These are phyloP conservation scores for Smutsia temminckii DNA, from an alignment of 2,797 vertebrate genomes.

Conservation along the genomic window DNA sequence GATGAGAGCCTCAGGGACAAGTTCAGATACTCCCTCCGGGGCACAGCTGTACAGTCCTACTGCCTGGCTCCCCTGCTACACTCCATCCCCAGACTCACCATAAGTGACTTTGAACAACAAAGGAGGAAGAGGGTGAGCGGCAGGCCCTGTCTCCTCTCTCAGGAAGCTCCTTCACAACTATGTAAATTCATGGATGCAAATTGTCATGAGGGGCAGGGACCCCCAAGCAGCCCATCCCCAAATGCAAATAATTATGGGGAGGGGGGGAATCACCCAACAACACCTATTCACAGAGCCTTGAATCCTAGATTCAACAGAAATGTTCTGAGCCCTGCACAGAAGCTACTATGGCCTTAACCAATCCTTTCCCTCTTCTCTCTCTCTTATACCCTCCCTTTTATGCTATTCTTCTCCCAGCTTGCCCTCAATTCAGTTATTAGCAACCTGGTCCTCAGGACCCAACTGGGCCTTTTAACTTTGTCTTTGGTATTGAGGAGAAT, in stretches of 20 bases:
- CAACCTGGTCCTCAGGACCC: not conserved
- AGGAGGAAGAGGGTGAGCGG: not conserved
- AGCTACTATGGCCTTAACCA: not conserved
- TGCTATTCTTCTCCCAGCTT: not conserved
- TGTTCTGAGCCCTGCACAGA: not conserved
- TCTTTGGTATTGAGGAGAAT: not conserved
- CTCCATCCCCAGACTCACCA: not conserved
- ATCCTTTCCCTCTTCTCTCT: not conserved
- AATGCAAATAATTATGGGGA: slow-evolving; percentile 56
- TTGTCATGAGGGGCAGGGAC: not conserved
- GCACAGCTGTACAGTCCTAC: not conserved
- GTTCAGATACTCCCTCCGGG: not conserved
- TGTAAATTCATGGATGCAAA: slow-evolving; percentile 76
- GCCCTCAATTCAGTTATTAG: not conserved
- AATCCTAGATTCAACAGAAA: not conserved
- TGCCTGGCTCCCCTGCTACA: not conserved
- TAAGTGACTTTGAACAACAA: slow-evolving; percentile 35
- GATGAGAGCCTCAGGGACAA: not conserved
- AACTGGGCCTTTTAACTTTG: not conserved
- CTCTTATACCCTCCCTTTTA: not conserved
- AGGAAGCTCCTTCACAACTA: slow-evolving; percentile 52
- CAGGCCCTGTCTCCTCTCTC: not conserved
- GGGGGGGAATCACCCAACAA: not conserved
- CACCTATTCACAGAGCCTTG: not conserved
- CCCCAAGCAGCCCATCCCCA: not conserved